Base-by-base conservation (phyloP, 1,140 invertebrate species). In the Euwallacea similis region DNA sequence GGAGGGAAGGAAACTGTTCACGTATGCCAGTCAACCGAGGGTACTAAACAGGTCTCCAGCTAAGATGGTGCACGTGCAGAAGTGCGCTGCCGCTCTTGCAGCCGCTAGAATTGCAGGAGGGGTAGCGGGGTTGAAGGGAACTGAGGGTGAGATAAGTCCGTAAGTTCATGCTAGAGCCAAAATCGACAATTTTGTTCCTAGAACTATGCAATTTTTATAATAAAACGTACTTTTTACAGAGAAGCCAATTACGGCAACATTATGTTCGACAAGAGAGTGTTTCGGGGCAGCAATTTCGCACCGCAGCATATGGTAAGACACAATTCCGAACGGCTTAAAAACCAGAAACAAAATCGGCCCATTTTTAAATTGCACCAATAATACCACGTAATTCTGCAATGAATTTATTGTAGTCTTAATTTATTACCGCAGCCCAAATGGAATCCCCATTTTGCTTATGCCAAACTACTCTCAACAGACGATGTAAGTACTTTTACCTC, bases 231-330 rank as follows among this genome's bases (percentile, higher is more conserved):
- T 16, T 43, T 47, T 72, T 72, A 10, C 50, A 72, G 70, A 44
- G 70, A 72, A 61, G 43, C 86, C 79, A 84, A 86, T 9, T 89
- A 89, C 80, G 84, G 87, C 69, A 93, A 95, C 84, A 87, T 95
- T 76, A 95, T 95, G 92, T 92, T 89, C 82, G 93, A 96, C 80
- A 88, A 88, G 77, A 85, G 93, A 71, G 89, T 95, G 69, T 87
- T 92, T 71, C 86, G 93, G 74, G 93, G 93, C 72, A 93, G 89
- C 79, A 94, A 91, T 43, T 74, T 74, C 47, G 64, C 69, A 2
- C 65, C 56, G 21, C 64, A 60, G n/a, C 70, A 72, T 54, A 42
- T 67, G 70, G 70, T 72, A 72, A 72, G 43, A 2, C 9, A 21
- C 13, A 13, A 11, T 16, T 58, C 16, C 21, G 1, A 33, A 33